These are phyloP conservation scores for Ptychoptera contaminata DNA, from an alignment of 2,888 invertebrate species.

Conservation along the genomic window DNA sequence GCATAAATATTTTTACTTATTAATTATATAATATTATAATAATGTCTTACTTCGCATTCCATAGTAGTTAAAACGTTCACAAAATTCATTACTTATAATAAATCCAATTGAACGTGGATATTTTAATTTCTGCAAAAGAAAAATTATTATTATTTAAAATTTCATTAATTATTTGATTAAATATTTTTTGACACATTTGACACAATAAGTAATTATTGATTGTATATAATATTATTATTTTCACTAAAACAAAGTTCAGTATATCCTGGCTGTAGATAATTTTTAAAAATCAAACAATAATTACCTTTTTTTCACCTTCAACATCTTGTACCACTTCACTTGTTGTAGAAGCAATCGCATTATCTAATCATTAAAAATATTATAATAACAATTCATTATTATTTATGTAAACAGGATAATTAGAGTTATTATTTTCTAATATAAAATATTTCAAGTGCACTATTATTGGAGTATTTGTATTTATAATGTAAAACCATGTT, in stretches of 20 bases:
- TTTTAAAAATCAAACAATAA: not conserved
- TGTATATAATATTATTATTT: too few relatives aligned
- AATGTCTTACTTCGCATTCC: conserved; percentile 76
- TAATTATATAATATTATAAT: not conserved
- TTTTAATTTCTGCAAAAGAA: conserved; percentile 11
- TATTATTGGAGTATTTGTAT: too few relatives aligned
- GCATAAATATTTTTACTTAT: not conserved
- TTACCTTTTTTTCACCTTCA: not conserved
- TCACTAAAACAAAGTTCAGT: too few relatives aligned
- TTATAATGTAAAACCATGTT: too few relatives aligned
- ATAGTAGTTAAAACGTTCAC: conserved; percentile 89
- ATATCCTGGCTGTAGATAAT: too few relatives aligned
- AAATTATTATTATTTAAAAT: not conserved
- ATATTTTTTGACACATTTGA: not conserved
- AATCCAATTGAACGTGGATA: conserved; percentile 70
- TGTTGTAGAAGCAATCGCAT: not conserved
- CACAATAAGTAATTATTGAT: too few relatives aligned
- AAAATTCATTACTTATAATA: conserved; percentile 87
- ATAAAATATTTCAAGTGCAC: too few relatives aligned
- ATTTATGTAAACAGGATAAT: too few relatives aligned
- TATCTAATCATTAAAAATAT: too few relatives aligned
- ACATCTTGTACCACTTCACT: not conserved
- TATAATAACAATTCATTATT: too few relatives aligned
- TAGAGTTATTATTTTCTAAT: too few relatives aligned
- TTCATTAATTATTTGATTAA: not conserved